Evolutionary conservation across 2,113 vertebrate species (phyloP), one percentile per base, ranked within the genome.

Genomic region (Leucosticte australis): DNA sequence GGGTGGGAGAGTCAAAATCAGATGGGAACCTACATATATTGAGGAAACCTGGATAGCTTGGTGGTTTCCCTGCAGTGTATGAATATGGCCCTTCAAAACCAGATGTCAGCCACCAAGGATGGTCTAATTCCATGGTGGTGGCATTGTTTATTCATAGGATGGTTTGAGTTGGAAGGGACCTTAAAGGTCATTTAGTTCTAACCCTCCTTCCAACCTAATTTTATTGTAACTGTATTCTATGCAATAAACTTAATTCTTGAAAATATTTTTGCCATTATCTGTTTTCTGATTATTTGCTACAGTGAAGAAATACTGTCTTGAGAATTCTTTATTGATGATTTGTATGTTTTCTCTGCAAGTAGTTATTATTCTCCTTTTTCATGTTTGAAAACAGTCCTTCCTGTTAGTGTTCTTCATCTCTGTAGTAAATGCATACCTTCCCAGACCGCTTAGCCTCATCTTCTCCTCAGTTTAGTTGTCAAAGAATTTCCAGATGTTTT

Each of bases 401-500:
- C 64, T 90, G 13, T 64, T 68, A 53, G 31, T 5, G 15, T 64
- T 87, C 79, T 90, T 95, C 65, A 71, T 78, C 33, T 86, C 56
- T 87, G 44, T 83, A 62, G 47, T 81, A 60, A 84, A 75, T 79
- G 76, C 90, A 93, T 95, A 62, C 83, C 79, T 93, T 93, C 90
- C 52, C 83, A 92, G 68, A 42, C 15, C 1, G 42, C 52, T 92
- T 92, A 83, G 57, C 46, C 30, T 92, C 88, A 68, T 93, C 96
- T 83, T 93, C 83, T 94, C 80, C 76, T 88, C 85, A 83, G 28
- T 83, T 93, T 55, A 81, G 64, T 56, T 90, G 90, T 83, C 83
- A 89, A 90, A 94, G 90, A 94, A 87, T 96, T 96, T 93, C 95
- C 96, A 97, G 92, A 96, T 97, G 94, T 96, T 96, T 96, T 95